Evolutionary conservation across 2,113 vertebrate genomes (phyloP).

Genomic region (Loxodonta africana): DNA sequence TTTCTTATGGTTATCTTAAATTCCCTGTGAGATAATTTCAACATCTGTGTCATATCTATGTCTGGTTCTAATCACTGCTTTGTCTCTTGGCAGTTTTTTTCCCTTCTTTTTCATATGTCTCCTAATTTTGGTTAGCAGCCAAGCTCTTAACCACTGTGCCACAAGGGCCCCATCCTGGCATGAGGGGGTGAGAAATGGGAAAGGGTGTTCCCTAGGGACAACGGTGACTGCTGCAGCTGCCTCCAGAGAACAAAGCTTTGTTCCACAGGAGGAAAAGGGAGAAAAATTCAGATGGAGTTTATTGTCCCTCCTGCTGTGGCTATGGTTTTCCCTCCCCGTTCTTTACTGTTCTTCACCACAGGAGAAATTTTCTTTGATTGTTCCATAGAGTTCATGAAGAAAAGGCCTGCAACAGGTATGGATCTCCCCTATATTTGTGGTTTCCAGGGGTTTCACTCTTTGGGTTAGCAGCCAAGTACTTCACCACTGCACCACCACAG

Average conservation of each 20-base stretch:
- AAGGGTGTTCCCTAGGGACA: background rate
- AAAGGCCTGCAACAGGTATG: background rate
- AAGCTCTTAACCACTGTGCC: too few relatives aligned
- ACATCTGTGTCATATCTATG: background rate
- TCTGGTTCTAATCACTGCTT: too few relatives aligned
- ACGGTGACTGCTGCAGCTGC: background rate
- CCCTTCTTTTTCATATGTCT: background rate
- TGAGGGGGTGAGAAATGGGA: background rate
- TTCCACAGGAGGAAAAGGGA: background rate
- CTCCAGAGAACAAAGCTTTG: background rate
- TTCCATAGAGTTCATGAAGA: background rate
- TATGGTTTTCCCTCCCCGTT: background rate
- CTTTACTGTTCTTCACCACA: background rate
- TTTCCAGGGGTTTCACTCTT: background rate
- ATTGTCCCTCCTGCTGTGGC: background rate
- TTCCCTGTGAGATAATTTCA: background rate
- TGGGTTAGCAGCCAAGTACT: background rate
- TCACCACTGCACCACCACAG: background rate
- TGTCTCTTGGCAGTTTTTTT: background rate
- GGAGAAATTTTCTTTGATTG: background rate
- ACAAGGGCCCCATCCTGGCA: background rate
- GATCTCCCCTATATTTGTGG: background rate
- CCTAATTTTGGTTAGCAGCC: too few relatives aligned
- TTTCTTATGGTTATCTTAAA: background rate
- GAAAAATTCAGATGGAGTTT: background rate